Conservation (phyloP, 2,888 invertebrate species). For the Parascotia fuliginaria region DNA sequence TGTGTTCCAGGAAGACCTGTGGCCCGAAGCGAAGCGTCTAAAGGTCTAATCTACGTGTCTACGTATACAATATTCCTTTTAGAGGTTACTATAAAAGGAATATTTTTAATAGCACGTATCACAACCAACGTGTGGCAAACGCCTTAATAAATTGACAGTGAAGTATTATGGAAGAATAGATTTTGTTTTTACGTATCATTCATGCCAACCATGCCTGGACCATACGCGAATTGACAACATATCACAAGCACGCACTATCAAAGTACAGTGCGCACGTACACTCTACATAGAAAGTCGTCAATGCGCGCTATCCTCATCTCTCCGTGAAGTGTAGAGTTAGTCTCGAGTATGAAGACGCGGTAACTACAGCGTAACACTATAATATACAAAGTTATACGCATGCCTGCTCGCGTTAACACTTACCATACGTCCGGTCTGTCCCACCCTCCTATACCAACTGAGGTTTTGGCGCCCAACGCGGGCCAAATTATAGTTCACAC, state of each 20-base stretch:
- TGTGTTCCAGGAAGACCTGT: conserved; percentile 73
- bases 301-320: conserved; percentile 27
- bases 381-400: conserved; percentile 51
- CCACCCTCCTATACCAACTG: conserved; percentile 48
- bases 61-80: conserved; percentile 68
- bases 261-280: background rate
- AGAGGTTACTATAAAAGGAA: conserved; percentile 59
- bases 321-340: conserved; percentile 52
- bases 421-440: conserved; percentile 50
- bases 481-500: conserved; percentile 58
- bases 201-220: conserved; percentile 74
- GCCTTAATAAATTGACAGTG: conserved; percentile 81
- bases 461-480: conserved; percentile 57
- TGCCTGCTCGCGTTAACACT: conserved; percentile 55
- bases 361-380: conserved; percentile 47
- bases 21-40: conserved; percentile 82
- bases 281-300: conserved; percentile 5
- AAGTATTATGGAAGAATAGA: conserved; percentile 72
- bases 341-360: conserved; percentile 47
- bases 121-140: conserved; percentile 83
- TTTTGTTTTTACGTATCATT: conserved; percentile 72
- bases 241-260: conserved; percentile 5
- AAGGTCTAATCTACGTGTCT: conserved; percentile 80
- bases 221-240: conserved; percentile 5
- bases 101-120: conserved; percentile 79